Conservation (phyloP, 2,797 vertebrate genomes). For the Dendrocincla tyrannina region DNA sequence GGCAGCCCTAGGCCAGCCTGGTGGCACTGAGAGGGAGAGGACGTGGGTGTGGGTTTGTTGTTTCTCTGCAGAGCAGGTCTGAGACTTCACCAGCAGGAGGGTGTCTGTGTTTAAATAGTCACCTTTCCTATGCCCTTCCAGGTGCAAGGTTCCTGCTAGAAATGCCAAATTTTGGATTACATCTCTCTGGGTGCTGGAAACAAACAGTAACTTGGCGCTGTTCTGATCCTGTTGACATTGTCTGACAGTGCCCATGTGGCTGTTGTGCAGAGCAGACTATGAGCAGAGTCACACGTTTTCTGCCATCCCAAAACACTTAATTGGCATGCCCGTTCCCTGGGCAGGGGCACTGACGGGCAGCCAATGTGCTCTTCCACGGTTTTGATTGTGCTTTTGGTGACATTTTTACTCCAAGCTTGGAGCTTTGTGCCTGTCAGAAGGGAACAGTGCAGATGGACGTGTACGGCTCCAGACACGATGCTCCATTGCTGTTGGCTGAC, state of each 20-base stretch:
- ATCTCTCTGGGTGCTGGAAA: neutral
- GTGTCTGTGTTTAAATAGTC: neutral
- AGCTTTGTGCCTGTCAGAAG: constrained; percentile 12
- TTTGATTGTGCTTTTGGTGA: neutral
- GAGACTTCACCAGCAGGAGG: neutral
- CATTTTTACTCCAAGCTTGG: neutral
- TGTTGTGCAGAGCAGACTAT: neutral
- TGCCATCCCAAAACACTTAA: neutral
- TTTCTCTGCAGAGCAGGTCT: fast-evolving
- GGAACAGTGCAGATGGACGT: neutral
- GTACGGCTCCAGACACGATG: neutral
- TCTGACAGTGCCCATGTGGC: neutral
- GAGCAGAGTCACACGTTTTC: neutral
- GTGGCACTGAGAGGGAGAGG: no score
- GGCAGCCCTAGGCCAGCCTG: neutral
- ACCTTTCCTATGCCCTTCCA: fast-evolving
- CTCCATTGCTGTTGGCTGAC: neutral
- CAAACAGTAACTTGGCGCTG: neutral
- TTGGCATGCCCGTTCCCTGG: neutral
- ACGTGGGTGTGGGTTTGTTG: fast-evolving
- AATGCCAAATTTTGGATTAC: neutral
- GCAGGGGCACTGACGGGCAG: neutral
- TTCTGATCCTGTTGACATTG: neutral
- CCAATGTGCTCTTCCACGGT: fast-evolving
- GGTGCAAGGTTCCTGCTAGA: neutral